Conservation (phyloP, 2,797 vertebrate genomes). For the Melanotaenia nigrans region DNA sequence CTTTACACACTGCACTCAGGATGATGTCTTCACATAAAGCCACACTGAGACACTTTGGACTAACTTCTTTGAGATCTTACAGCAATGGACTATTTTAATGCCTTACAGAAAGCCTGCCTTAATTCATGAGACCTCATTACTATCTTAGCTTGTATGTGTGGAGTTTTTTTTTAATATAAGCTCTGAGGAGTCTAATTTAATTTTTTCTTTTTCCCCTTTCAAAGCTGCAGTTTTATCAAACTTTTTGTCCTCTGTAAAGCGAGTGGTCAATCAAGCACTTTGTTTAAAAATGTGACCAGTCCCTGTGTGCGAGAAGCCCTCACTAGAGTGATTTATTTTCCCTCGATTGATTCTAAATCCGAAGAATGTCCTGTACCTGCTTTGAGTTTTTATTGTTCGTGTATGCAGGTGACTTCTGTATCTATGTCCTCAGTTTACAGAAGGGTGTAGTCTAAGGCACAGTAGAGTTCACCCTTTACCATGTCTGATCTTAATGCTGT, state of each 20-base stretch:
- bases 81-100: slow-evolving; percentile 83
- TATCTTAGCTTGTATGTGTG: slow-evolving; percentile 73
- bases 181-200: slow-evolving; percentile 71
- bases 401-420: slow-evolving; percentile 58
- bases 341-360: slow-evolving; percentile 46
- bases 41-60: slow-evolving; percentile 85
- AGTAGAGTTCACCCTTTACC: slow-evolving; percentile 67
- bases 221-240: slow-evolving; percentile 75
- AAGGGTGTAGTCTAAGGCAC: slow-evolving; percentile 72
- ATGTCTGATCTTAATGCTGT: slow-evolving; percentile 78
- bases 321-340: slow-evolving; percentile 52
- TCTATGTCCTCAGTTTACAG: slow-evolving; percentile 76
- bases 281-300: slow-evolving; percentile 75
- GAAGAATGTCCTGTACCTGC: slow-evolving; percentile 69
- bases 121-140: slow-evolving; percentile 76
- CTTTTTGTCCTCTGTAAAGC: slow-evolving; percentile 72
- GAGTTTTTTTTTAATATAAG: slow-evolving; percentile 59
- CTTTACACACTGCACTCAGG: slow-evolving; percentile 80
- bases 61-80: slow-evolving; percentile 79
- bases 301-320: slow-evolving; percentile 56
- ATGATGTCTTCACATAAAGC: slow-evolving; percentile 79
- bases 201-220: slow-evolving; percentile 41
- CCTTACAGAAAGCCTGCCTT: slow-evolving; percentile 86
- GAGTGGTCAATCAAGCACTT: slow-evolving; percentile 86
- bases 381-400: slow-evolving; percentile 59